Conservation (phyloP, 1,140 invertebrate species). For the Eurosta solidaginis region DNA sequence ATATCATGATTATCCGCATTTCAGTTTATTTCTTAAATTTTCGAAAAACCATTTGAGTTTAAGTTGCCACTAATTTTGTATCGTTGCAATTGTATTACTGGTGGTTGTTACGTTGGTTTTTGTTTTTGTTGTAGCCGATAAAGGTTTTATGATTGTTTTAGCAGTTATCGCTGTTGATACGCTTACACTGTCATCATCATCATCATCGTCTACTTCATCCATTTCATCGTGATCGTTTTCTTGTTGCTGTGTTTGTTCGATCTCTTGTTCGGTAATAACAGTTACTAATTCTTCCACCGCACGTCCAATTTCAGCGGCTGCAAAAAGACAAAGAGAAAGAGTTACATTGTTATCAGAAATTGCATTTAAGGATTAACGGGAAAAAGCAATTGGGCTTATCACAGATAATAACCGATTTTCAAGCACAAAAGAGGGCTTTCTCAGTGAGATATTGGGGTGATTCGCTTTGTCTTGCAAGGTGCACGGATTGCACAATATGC, state of each 20-base stretch:
- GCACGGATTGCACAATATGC: too few relatives aligned
- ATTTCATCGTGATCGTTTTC: conserved; percentile 42
- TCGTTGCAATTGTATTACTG: conserved; percentile 5
- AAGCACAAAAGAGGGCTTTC: too few relatives aligned
- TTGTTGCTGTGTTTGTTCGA: conserved; percentile 43
- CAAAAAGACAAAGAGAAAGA: not conserved
- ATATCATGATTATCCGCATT: not conserved
- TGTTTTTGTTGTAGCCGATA: not conserved
- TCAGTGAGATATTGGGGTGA: too few relatives aligned
- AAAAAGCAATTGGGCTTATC: too few relatives aligned
- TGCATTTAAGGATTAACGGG: not conserved
- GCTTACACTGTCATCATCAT: conserved; percentile 43
- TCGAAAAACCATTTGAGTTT: not conserved
- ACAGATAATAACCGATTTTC: too few relatives aligned
- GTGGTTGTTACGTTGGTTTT: conserved; percentile 17
- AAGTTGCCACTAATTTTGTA: too few relatives aligned
- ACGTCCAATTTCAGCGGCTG: conserved; percentile 76
- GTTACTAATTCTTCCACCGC: conserved; percentile 85
- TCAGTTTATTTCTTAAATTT: not conserved
- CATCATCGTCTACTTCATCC: conserved; percentile 40
- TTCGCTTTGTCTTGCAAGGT: too few relatives aligned
- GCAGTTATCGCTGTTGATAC: conserved; percentile 45
- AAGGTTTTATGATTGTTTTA: conserved; percentile 25
- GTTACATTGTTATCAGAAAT: not conserved
- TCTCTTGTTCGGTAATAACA: conserved; percentile 81